Percentiles rank a stretch among this genome's conserved stretches.
These are phyloP conservation scores for Nomada goodeniana DNA, from an alignment of 2,888 invertebrate species.

Conservation along the genomic window DNA sequence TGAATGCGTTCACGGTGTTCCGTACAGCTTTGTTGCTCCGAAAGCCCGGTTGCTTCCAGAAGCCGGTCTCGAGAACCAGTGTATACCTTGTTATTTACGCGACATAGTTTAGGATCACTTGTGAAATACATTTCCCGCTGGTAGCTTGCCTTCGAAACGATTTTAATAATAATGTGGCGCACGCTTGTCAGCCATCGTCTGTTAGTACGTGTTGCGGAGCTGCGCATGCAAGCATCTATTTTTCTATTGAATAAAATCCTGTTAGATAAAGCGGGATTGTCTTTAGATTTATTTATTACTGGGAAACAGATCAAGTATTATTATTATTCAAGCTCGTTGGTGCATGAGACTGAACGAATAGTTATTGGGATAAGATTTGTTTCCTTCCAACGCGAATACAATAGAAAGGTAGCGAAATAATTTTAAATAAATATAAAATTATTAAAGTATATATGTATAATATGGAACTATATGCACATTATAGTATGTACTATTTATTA, in stretches of 20 bases:
- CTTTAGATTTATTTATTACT: no score
- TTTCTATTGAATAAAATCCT: not conserved
- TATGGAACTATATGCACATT: no score
- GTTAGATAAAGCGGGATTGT: not conserved
- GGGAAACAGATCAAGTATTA: no score
- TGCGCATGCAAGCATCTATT: not conserved
- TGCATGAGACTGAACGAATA: no score
- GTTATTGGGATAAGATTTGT: no score
- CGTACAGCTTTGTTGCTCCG: conserved; percentile 41
- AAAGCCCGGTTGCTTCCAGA: conserved; percentile 42
- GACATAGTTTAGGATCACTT: conserved; percentile 54
- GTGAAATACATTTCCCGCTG: conserved; percentile 29
- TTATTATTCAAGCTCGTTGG: no score
- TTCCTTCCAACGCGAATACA: no score
- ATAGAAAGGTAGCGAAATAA: no score
- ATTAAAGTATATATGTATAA: no score
- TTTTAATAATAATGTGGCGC: conserved; percentile 24
- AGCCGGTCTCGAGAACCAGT: conserved; percentile 43
- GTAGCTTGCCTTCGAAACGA: conserved; percentile 5
- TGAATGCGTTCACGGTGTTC: conserved; percentile 45
- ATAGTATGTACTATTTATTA: no score
- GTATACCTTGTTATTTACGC: conserved; percentile 53
- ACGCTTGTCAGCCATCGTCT: not conserved
- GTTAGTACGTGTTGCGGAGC: not conserved
- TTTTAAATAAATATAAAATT: no score